phyloP scores from a whole-genome alignment of 1,140 invertebrate species.

The Wasmannia auropunctata region DNA sequence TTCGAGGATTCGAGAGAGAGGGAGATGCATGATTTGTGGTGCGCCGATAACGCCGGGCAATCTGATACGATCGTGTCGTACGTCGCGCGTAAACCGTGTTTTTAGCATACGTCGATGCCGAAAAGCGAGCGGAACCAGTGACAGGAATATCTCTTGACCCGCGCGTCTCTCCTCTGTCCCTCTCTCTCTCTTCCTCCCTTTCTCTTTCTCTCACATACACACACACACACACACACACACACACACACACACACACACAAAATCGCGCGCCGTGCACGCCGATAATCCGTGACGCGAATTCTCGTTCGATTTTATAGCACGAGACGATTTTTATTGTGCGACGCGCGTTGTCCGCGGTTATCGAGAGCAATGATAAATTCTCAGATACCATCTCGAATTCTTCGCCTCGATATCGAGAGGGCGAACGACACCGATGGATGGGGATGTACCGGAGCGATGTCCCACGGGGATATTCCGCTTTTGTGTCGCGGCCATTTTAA shows the following conservation, averaged over 20 bases:
- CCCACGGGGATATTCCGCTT: background rate
- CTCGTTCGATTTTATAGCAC: slow-evolving; percentile 31
- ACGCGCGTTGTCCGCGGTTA: slow-evolving; percentile 29
- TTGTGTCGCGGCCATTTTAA: slow-evolving; percentile 11
- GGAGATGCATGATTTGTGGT: slow-evolving; percentile 2
- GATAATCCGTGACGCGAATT: slow-evolving; percentile 40
- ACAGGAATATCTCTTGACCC: background rate
- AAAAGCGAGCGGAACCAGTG: background rate
- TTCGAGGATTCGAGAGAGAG: background rate
- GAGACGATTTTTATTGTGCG: slow-evolving; percentile 30
- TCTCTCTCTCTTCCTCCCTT: background rate
- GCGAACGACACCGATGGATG: slow-evolving; percentile 11
- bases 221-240: no score
- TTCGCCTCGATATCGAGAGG: slow-evolving; percentile 3
- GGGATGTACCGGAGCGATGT: background rate
- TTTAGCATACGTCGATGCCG: slow-evolving; percentile 7
- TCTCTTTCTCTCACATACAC: background rate
- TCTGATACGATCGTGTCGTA: background rate
- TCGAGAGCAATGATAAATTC: slow-evolving; percentile 39
- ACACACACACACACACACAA: no score
- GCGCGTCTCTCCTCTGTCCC: background rate
- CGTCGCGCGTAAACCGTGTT: background rate
- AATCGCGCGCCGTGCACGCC: background rate
- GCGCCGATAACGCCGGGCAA: background rate
- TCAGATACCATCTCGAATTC: slow-evolving; percentile 26